Percentiles rank a stretch among this genome's conserved stretches.
Evolutionary conservation across 1,140 invertebrate species (phyloP).

Genomic region (Theocolax elegans): DNA sequence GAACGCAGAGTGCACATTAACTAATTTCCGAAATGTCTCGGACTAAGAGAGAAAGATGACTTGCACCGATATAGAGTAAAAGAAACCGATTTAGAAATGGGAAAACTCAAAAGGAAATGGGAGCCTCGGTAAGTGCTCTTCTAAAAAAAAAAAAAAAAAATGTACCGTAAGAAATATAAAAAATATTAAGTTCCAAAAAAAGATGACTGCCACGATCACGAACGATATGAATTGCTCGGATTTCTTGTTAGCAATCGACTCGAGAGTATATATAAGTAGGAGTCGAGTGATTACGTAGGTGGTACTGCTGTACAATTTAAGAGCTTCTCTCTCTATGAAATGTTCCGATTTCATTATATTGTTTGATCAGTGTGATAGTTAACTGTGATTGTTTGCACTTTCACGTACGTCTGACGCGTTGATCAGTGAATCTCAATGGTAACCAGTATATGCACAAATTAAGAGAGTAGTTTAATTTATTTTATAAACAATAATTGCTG

Average conservation of each 20-base stretch:
- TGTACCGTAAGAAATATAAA: not conserved
- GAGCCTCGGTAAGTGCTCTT: not conserved
- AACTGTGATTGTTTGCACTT: no score
- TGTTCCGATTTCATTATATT: no score
- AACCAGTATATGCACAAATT: no score
- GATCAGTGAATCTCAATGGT: no score
- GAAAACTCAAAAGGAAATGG: not conserved
- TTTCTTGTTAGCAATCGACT: not conserved
- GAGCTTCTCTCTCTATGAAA: no score
- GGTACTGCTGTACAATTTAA: not conserved
- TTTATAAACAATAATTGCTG: no score
- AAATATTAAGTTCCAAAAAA: not conserved
- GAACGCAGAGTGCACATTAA: not conserved
- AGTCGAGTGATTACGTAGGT: not conserved
- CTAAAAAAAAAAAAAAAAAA: no score
- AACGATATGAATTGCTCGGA: not conserved
- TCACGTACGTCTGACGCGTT: no score
- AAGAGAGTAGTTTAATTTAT: no score
- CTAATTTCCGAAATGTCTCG: conserved; percentile 12
- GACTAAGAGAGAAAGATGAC: conserved; percentile 20
- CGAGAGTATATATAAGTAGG: not conserved
- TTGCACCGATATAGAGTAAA: not conserved
- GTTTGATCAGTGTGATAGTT: no score
- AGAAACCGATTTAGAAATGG: conserved; percentile 1
- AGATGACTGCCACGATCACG: not conserved